Conservation (phyloP, 1,140 invertebrate genomes). For the Mercenaria mercenaria region DNA sequence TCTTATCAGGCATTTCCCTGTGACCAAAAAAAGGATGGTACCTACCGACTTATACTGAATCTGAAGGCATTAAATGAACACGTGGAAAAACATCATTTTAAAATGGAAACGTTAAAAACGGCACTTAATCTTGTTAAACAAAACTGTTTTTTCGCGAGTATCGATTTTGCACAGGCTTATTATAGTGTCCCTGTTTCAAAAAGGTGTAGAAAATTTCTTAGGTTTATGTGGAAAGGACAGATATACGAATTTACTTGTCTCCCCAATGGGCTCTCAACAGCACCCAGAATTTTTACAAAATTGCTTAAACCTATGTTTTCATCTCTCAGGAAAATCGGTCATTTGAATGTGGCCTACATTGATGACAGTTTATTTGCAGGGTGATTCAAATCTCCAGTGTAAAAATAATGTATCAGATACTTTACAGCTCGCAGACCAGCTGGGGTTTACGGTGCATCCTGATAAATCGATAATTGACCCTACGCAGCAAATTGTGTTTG, state of each 20-base stretch:
- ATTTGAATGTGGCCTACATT: too few species aligned
- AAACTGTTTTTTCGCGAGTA: slow-evolving; percentile 57
- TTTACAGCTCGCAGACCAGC: neutral
- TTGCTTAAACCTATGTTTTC: too few species aligned
- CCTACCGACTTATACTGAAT: neutral
- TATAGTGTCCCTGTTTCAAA: slow-evolving; percentile 20
- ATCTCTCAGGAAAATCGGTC: too few species aligned
- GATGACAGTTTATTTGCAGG: too few species aligned
- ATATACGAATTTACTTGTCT: too few species aligned
- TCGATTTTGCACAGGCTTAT: slow-evolving; percentile 70
- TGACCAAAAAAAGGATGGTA: slow-evolving; percentile 7
- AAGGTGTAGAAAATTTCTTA: neutral
- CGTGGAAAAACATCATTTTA: slow-evolving; percentile 33
- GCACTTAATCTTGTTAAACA: slow-evolving; percentile 11
- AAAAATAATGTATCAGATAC: neutral
- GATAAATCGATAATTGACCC: neutral
- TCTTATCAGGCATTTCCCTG: neutral
- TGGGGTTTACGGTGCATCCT: neutral
- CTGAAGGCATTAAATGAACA: slow-evolving; percentile 1
- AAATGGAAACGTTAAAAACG: slow-evolving; percentile 30
- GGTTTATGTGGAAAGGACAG: neutral
- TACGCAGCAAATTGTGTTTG: neutral
- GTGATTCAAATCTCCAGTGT: too few species aligned
- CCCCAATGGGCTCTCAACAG: too few species aligned
- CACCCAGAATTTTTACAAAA: too few species aligned